Percentiles rank a stretch among this genome's conserved stretches.
phyloP scores from a whole-genome alignment of 2,797 vertebrate species.

The Takifugu ocellatus region DNA sequence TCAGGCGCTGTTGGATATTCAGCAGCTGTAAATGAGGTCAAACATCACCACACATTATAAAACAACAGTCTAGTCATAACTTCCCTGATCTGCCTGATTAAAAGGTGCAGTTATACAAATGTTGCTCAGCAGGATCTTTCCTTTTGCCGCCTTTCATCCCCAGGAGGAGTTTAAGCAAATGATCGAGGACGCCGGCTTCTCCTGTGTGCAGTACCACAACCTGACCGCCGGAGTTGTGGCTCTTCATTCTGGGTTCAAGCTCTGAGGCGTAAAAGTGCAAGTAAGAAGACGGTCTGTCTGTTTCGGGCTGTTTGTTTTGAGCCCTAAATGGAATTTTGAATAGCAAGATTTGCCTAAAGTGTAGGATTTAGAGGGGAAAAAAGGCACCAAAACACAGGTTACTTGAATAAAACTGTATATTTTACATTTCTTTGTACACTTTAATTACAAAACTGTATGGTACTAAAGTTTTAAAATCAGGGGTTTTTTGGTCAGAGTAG shows the following conservation, averaged over 20 bases:
- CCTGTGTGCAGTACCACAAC: constrained; percentile 82
- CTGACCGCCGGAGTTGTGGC: constrained; percentile 87
- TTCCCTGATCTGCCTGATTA: too few relatives aligned
- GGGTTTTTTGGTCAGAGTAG: constrained; percentile 98
- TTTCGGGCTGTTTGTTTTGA: too few relatives aligned
- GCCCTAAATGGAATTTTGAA: neutral
- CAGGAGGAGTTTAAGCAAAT: constrained; percentile 91
- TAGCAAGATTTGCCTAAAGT: neutral
- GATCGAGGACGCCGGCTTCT: constrained; percentile 92
- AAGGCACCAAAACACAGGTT: constrained; percentile 52
- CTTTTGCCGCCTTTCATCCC: constrained; percentile 22
- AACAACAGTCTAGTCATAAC: too few relatives aligned
- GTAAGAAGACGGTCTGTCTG: neutral
- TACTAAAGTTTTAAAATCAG: constrained; percentile 91
- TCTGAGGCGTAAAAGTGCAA: constrained; percentile 64
- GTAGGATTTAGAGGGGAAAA: constrained; percentile 30
- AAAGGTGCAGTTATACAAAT: neutral
- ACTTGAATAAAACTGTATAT: constrained; percentile 98
- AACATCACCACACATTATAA: too few relatives aligned
- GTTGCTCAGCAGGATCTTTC: neutral
- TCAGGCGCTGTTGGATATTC: too few relatives aligned
- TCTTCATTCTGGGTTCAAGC: constrained; percentile 95
- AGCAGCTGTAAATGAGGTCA: too few relatives aligned
- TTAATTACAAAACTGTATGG: constrained; percentile 98
- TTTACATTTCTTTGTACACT: constrained; percentile 98